Conservation (phyloP, 2,888 invertebrate species). For the Athalia cordata region DNA sequence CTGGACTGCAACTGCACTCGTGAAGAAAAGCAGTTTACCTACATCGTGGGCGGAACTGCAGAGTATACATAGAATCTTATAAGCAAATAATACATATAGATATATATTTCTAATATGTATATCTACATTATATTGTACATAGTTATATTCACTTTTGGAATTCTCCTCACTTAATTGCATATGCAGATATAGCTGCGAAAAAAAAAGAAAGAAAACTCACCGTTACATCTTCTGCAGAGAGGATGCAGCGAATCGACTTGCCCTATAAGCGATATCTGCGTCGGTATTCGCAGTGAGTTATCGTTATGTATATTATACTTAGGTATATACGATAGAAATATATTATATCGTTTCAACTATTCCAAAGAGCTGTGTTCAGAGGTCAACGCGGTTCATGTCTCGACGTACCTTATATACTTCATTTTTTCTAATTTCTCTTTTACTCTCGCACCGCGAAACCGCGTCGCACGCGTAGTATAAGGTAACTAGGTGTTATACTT, state of each 20-base stretch:
- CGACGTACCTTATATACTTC: not conserved
- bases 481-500: too few relatives aligned
- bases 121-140: too few relatives aligned
- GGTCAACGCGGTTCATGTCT: conserved; percentile 12
- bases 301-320: too few relatives aligned
- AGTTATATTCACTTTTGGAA: too few relatives aligned
- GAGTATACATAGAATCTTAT: not conserved
- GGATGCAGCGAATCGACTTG: too few relatives aligned
- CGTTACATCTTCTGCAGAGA: too few relatives aligned
- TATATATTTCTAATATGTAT: not conserved
- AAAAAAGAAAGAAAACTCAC: too few relatives aligned
- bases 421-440: conserved; percentile 39
- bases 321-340: conserved; percentile 19
- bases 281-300: too few relatives aligned
- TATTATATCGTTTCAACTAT: conserved; percentile 46
- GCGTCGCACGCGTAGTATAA: not conserved
- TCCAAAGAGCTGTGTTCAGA: conserved; percentile 2
- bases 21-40: conserved; percentile 67
- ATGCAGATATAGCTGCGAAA: too few relatives aligned
- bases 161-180: too few relatives aligned
- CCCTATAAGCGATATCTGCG: too few relatives aligned
- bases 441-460: not conserved
- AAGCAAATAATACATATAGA: too few relatives aligned
- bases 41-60: conserved; percentile 59
- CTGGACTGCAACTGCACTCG: not conserved